phyloP scores from a whole-genome alignment of 2,113 vertebrate species.

The Eolophus roseicapilla region DNA sequence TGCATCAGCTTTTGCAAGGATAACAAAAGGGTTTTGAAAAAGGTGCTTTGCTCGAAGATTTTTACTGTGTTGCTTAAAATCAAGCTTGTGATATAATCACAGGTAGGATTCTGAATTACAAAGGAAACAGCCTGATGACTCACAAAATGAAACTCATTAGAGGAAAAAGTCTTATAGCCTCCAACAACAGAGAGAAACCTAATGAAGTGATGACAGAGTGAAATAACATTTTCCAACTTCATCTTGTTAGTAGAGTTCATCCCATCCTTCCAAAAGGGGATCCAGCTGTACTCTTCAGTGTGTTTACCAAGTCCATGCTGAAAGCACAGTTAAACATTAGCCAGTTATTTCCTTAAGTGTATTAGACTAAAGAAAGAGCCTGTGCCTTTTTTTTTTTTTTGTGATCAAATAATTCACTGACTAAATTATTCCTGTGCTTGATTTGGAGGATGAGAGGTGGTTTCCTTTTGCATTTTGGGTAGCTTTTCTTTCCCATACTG shows the following conservation, averaged over 20 bases:
- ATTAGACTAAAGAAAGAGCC: not conserved
- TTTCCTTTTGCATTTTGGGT: not conserved
- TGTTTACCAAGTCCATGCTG: not conserved
- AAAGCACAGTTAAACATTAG: not conserved
- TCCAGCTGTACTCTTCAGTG: not conserved
- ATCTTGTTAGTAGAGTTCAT: not conserved
- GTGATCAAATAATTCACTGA: not conserved
- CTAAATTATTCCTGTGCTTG: not conserved
- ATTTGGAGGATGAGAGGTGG: not conserved
- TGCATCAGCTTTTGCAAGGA: not conserved
- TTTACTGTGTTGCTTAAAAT: not conserved
- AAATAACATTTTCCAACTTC: constrained; percentile 17
- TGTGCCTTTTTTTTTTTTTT: not conserved
- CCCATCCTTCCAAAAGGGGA: not conserved
- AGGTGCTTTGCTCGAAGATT: not conserved
- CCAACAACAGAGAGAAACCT: not conserved
- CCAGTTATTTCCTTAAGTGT: not conserved
- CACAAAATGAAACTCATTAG: constrained; percentile 20
- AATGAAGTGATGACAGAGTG: constrained; percentile 26
- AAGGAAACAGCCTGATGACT: constrained; percentile 4
- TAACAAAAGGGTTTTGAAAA: not conserved
- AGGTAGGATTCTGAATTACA: constrained; percentile 1
- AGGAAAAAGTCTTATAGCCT: not conserved
- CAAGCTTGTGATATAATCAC: not conserved
- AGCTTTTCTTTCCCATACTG: not conserved